phyloP scores from a whole-genome alignment of 2,888 invertebrate species.

The Ramazzottius varieornatus region DNA sequence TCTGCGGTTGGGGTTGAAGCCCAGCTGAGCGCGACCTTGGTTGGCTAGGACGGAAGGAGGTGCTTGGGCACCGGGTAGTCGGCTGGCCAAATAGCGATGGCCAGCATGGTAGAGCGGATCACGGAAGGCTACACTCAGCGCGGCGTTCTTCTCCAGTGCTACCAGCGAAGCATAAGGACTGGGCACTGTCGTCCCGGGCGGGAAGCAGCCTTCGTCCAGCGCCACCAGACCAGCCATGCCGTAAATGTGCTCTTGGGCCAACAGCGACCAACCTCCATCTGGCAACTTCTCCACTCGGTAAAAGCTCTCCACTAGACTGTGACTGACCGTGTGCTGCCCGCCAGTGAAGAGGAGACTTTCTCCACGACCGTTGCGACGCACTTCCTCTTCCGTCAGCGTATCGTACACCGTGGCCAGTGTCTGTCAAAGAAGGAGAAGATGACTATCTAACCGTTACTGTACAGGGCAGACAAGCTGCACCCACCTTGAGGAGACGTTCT shows the following conservation, averaged over 20 bases:
- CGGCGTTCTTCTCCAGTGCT: constrained; percentile 4
- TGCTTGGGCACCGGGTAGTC: constrained; percentile 27
- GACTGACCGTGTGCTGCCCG: neutral
- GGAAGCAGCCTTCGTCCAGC: constrained; percentile 37
- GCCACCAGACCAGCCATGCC: constrained; percentile 60
- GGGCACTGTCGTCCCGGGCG: constrained; percentile 18
- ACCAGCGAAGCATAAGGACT: neutral
- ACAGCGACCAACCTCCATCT: constrained; percentile 26
- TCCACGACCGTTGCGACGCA: neutral
- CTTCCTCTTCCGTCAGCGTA: constrained; percentile 49
- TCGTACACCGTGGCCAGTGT: constrained; percentile 50
- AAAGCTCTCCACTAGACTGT: neutral
- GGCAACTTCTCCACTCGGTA: constrained; percentile 6
- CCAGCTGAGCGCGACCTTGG: neutral
- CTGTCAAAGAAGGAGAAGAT: neutral
- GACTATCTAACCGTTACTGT: too few relatives aligned
- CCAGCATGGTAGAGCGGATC: constrained; percentile 49
- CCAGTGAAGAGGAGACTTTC: neutral
- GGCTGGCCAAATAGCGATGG: constrained; percentile 47
- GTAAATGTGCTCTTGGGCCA: constrained; percentile 39
- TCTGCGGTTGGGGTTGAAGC: neutral
- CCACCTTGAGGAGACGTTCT: constrained; percentile 41
- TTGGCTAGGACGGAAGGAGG: neutral
- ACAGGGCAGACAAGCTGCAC: too few relatives aligned
- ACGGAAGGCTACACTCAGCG: constrained; percentile 35